A percentile compares a stretch with the other conserved stretches of the same genome.
Evolutionary conservation across 2,888 invertebrate genomes (phyloP).

Genomic region (Agrenia bidenticulata): DNA sequence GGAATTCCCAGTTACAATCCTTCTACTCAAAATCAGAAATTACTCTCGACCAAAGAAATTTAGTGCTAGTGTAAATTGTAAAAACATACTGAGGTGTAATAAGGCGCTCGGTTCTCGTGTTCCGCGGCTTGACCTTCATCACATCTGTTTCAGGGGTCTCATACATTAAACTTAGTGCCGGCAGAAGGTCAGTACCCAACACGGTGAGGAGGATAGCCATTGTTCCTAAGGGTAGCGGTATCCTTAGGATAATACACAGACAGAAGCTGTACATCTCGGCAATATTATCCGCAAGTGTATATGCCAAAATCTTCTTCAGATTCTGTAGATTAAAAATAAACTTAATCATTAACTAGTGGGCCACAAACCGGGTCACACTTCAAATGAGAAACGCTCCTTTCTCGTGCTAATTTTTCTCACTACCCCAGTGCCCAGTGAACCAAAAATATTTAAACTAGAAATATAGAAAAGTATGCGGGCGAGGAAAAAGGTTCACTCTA

Average conservation of each 20-base stretch:
- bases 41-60: too few relatives aligned
- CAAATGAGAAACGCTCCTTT: too few relatives aligned
- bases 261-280: constrained; percentile 61
- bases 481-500: too few relatives aligned
- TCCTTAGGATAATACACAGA: constrained; percentile 57
- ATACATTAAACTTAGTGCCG: constrained; percentile 89
- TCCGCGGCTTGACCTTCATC: constrained; percentile 89
- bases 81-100: constrained; percentile 3
- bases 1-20: constrained; percentile 57
- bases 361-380: too few relatives aligned
- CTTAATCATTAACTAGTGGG: too few relatives aligned
- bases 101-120: constrained; percentile 76
- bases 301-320: constrained; percentile 61
- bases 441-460: too few relatives aligned
- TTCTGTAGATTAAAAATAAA: too few relatives aligned
- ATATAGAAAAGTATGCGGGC: too few relatives aligned
- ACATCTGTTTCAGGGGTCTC: constrained; percentile 89
- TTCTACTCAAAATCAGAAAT: too few relatives aligned
- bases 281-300: constrained; percentile 61
- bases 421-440: too few relatives aligned
- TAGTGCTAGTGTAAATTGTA: not conserved
- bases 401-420: too few relatives aligned
- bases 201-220: constrained; percentile 61
- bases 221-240: constrained; percentile 60
- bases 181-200: constrained; percentile 62